Conservation (phyloP, 2,888 invertebrate genomes). For the Pachydiplax longipennis region DNA sequence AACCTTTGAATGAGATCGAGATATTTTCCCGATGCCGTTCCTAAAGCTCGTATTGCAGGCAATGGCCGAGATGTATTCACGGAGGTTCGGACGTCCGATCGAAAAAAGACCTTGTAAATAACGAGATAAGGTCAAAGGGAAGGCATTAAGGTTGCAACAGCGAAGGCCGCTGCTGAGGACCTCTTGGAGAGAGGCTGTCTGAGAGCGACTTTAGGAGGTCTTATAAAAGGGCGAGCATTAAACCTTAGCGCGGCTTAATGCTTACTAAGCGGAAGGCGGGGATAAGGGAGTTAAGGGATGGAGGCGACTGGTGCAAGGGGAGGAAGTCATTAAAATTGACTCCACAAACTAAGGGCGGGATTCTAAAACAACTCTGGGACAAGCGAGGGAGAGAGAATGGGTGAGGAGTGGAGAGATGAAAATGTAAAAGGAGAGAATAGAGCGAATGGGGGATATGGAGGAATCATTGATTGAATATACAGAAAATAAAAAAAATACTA, state of each 20-base stretch:
- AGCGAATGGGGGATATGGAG: too few species aligned
- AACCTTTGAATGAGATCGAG: too few species aligned
- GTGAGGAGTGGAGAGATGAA: neutral
- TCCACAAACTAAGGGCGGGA: neutral
- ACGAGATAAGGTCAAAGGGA: neutral
- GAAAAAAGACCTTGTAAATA: too few species aligned
- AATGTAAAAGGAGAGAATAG: neutral
- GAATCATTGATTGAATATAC: too few species aligned
- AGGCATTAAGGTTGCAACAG: neutral
- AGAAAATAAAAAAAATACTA: too few species aligned
- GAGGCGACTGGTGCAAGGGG: neutral
- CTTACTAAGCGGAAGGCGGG: conserved; percentile 9
- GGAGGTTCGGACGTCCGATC: too few species aligned
- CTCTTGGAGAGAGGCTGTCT: neutral
- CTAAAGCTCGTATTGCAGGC: too few species aligned
- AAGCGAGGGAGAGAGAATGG: neutral
- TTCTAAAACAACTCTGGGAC: neutral
- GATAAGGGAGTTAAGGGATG: neutral
- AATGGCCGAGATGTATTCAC: too few species aligned
- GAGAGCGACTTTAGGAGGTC: neutral
- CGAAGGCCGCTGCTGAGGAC: neutral
- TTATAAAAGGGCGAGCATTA: neutral
- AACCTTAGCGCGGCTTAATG: neutral
- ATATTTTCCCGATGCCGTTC: too few species aligned
- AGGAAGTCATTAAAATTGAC: conserved; percentile 33